Evolutionary conservation across 2,888 invertebrate genomes (phyloP).

Genomic region (Drosophila diplacantha): DNA sequence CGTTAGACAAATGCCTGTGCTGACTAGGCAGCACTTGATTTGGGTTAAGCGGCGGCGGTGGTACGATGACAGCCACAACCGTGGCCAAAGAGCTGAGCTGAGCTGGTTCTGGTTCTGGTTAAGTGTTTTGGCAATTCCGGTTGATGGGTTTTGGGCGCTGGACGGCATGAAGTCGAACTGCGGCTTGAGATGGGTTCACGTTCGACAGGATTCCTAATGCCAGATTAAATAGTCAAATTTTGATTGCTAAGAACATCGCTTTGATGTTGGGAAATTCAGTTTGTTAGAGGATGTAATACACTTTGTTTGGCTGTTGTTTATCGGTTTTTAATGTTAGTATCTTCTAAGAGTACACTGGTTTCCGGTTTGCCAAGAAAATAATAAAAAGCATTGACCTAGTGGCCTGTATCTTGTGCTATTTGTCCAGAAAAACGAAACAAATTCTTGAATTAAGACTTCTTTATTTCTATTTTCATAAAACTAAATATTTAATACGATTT

Average conservation of each 20-base stretch:
- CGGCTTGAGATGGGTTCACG: conserved; percentile 7
- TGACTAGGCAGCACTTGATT: conserved; percentile 46
- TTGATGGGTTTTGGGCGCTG: conserved; percentile 32
- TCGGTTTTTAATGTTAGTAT: too few relatives aligned
- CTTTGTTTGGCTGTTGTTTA: not conserved
- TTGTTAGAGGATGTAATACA: conserved; percentile 2
- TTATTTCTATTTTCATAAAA: not conserved
- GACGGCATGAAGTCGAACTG: not conserved
- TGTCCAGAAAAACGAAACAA: not conserved
- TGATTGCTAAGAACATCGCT: conserved; percentile 14
- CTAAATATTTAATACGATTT: not conserved
- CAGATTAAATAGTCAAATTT: conserved; percentile 25
- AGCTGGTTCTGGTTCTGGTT: conserved; percentile 4
- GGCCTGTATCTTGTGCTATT: too few relatives aligned
- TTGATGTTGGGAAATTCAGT: conserved; percentile 13
- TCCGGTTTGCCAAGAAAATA: not conserved
- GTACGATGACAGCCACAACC: conserved; percentile 1
- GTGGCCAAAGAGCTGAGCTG: conserved; percentile 9
- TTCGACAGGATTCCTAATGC: conserved; percentile 16
- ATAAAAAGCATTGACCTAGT: not conserved
- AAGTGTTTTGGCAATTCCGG: conserved; percentile 28
- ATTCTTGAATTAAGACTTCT: not conserved
- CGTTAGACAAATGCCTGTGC: conserved; percentile 44
- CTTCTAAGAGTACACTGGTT: not conserved
- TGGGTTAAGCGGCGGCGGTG: conserved; percentile 20